Conservation (phyloP, 2,888 invertebrate genomes). For the Rosalia funebris region DNA sequence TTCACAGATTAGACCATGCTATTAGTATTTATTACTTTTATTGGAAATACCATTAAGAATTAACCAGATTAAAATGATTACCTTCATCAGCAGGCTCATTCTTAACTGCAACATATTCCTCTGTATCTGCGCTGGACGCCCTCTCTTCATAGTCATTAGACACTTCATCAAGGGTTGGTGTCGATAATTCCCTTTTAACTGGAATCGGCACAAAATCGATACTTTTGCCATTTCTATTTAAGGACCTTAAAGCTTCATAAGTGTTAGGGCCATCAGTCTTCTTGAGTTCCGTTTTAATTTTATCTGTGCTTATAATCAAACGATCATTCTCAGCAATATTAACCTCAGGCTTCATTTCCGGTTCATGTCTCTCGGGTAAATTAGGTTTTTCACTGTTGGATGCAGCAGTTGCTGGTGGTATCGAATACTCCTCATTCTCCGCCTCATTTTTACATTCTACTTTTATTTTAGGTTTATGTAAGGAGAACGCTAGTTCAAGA, state of each 20-base stretch:
- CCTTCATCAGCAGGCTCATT: slow-evolving; percentile 14
- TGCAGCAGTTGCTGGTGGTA: background rate
- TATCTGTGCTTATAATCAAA: background rate
- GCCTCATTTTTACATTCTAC: slow-evolving; percentile 8
- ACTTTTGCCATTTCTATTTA: background rate
- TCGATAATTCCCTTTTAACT: slow-evolving; percentile 6
- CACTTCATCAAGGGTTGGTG: background rate
- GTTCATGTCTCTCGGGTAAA: background rate
- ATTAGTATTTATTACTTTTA: no score
- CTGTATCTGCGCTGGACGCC: background rate
- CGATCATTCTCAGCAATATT: background rate
- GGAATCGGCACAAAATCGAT: background rate
- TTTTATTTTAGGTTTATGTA: slow-evolving; percentile 9
- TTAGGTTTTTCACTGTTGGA: background rate
- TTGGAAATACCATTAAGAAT: no score
- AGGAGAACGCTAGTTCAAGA: background rate
- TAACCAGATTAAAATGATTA: no score
- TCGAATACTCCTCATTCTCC: background rate
- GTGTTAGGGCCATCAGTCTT: background rate
- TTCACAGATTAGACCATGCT: no score
- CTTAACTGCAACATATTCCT: background rate
- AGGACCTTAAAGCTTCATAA: background rate
- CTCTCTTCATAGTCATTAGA: background rate
- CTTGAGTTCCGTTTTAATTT: slow-evolving; percentile 4
- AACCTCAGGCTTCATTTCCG: background rate